A percentile compares a stretch with the other conserved stretches of the same genome.
These are phyloP conservation scores for Conops quadrifasciatus DNA, from an alignment of 2,888 invertebrate genomes.

Conservation along the genomic window DNA sequence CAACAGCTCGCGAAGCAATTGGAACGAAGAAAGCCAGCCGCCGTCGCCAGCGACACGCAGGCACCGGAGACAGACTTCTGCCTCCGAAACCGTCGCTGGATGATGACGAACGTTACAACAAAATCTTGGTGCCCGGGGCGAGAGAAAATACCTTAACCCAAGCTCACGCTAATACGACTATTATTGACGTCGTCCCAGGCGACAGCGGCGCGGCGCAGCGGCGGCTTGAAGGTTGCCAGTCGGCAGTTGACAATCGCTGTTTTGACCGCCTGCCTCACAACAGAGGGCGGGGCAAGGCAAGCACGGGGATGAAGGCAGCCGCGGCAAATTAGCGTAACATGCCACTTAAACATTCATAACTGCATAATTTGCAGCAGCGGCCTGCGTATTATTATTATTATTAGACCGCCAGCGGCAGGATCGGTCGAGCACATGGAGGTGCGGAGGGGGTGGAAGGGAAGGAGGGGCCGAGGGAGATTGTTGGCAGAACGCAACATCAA, in stretches of 20 bases:
- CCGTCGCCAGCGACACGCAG: neutral
- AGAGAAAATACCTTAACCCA: too few species aligned
- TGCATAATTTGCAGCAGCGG: conserved; percentile 33
- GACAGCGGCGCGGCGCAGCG: neutral
- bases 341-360: conserved; percentile 35
- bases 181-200: too few species aligned
- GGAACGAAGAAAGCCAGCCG: neutral
- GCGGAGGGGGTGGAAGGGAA: neutral
- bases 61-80: neutral
- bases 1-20: neutral
- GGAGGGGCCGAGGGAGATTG: neutral
- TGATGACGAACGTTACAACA: conserved; percentile 25
- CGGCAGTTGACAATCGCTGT: conserved; percentile 6
- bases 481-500: neutral
- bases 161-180: too few species aligned
- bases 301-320: neutral
- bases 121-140: too few species aligned
- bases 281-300: too few species aligned
- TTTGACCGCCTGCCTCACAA: too few species aligned
- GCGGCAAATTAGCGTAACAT: conserved; percentile 35
- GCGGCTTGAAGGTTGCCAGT: neutral
- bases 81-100: conserved; percentile 24
- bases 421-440: too few species aligned
- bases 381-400: conserved; percentile 26
- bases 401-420: conserved; percentile 17